These are phyloP conservation scores for Drosophila sucinea DNA, from an alignment of 1,140 invertebrate species.

Conservation along the genomic window DNA sequence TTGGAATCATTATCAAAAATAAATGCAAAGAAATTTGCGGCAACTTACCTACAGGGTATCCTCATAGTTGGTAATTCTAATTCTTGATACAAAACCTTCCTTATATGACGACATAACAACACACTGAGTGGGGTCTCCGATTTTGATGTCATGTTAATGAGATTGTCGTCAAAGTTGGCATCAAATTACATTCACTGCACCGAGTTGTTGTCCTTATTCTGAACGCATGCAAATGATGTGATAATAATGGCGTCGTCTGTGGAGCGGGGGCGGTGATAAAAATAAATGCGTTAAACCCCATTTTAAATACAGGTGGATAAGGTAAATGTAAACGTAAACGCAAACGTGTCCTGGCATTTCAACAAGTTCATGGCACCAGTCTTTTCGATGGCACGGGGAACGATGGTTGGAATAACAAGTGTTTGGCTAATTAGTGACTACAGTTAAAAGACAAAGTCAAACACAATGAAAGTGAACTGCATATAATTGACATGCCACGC, in stretches of 20 bases:
- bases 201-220: constrained; percentile 53
- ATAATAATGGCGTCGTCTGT: constrained; percentile 45
- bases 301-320: constrained; percentile 58
- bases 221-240: constrained; percentile 71
- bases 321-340: constrained; percentile 35
- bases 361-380: constrained; percentile 42
- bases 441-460: constrained; percentile 39
- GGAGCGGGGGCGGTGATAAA: constrained; percentile 30
- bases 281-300: constrained; percentile 53
- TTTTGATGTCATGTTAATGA: constrained; percentile 72
- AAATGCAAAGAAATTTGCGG: too few species aligned
- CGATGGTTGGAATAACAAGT: constrained; percentile 50
- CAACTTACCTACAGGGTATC: neutral
- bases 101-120: constrained; percentile 28
- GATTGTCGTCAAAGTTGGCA: constrained; percentile 75
- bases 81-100: neutral
- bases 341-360: constrained; percentile 59
- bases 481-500: constrained; percentile 67
- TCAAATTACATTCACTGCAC: constrained; percentile 65
- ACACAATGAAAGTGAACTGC: constrained; percentile 52
- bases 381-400: neutral
- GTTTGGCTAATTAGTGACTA: constrained; percentile 66
- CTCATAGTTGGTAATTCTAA: neutral
- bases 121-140: constrained; percentile 32
- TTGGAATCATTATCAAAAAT: too few species aligned